Percentiles rank a stretch among this genome's conserved stretches.
Evolutionary conservation across 2,888 invertebrate species (phyloP).

Genomic region (Trichogramma evanescens): DNA sequence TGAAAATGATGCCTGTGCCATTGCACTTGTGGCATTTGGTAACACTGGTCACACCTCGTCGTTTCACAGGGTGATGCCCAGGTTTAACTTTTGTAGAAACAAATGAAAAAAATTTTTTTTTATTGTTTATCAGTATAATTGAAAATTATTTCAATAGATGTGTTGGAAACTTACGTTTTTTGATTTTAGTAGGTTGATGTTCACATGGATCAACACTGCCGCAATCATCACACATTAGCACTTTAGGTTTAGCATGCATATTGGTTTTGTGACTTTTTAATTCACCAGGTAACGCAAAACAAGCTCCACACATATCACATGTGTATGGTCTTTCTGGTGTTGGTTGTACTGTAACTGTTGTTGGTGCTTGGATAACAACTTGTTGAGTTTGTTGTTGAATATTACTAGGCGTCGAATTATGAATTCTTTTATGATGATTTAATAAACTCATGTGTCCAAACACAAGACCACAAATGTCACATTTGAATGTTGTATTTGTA

Average conservation of each 20-base stretch:
- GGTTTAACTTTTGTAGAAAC: constrained; percentile 43
- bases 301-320: constrained; percentile 49
- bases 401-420: constrained; percentile 51
- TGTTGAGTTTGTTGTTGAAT: constrained; percentile 42
- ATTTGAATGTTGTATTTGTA: constrained; percentile 77
- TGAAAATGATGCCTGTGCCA: constrained; percentile 78
- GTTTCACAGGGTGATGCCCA: constrained; percentile 69
- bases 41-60: constrained; percentile 73
- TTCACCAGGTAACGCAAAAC: constrained; percentile 48
- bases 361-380: constrained; percentile 46
- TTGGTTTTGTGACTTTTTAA: constrained; percentile 50
- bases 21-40: constrained; percentile 86
- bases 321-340: constrained; percentile 46
- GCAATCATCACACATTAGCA: constrained; percentile 45
- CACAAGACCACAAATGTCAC: constrained; percentile 80
- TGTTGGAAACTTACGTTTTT: constrained; percentile 38
- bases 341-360: constrained; percentile 45
- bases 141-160: neutral
- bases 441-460: constrained; percentile 74
- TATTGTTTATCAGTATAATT: neutral
- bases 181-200: constrained; percentile 46
- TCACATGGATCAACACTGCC: constrained; percentile 46
- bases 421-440: constrained; percentile 81
- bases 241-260: constrained; percentile 46
- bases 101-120: constrained; percentile 8